These are phyloP conservation scores for Eupristina koningsbergeri DNA, from an alignment of 1,140 invertebrate species.

Conservation along the genomic window DNA sequence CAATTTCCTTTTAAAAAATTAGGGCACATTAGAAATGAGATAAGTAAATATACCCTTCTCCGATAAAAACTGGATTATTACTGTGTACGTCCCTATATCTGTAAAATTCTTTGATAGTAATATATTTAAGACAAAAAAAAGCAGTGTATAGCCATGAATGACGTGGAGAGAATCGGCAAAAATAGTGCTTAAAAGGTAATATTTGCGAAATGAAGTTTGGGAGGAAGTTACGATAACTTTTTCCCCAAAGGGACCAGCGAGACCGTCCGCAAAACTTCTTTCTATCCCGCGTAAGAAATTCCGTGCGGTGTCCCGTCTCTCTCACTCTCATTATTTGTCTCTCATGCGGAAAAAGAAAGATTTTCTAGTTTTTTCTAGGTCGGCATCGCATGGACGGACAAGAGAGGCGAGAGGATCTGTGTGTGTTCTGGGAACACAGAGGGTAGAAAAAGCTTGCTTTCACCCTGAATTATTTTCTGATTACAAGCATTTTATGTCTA, in stretches of 20 bases:
- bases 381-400: slow-evolving; percentile 2
- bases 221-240: slow-evolving; percentile 45
- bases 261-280: slow-evolving; percentile 21
- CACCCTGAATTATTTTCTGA: neutral
- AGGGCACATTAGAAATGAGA: neutral
- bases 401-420: neutral
- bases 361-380: slow-evolving; percentile 11
- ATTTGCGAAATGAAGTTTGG: slow-evolving; percentile 51
- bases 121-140: slow-evolving; percentile 20
- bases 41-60: neutral
- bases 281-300: slow-evolving; percentile 26
- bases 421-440: neutral
- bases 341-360: slow-evolving; percentile 8
- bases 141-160: slow-evolving; percentile 23
- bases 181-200: slow-evolving; percentile 48
- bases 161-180: slow-evolving; percentile 42
- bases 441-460: too few relatives aligned
- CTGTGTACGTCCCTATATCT: neutral
- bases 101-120: slow-evolving; percentile 23
- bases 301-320: neutral
- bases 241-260: slow-evolving; percentile 30
- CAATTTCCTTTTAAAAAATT: slow-evolving; percentile 4
- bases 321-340: slow-evolving; percentile 11
- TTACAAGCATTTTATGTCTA: neutral
- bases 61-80: slow-evolving; percentile 1